These are phyloP conservation scores for Morpho achilles DNA, from an alignment of 2,888 invertebrate genomes.

Conservation along the genomic window DNA sequence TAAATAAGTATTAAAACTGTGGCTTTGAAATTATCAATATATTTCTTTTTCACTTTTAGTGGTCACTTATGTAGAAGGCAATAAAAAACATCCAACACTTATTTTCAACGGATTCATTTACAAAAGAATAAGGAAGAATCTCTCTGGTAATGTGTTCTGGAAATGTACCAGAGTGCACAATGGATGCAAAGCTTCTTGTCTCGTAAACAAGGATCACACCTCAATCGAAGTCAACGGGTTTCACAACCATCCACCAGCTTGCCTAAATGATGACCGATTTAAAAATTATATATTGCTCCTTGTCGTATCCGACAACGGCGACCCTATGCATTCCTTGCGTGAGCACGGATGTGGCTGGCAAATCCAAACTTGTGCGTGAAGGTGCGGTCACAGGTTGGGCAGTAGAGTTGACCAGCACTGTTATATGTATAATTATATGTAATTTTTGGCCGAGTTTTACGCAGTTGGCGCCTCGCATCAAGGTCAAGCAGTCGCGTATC, in stretches of 20 bases:
- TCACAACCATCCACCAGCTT: constrained; percentile 2
- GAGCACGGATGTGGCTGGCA: no score
- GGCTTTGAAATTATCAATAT: neutral
- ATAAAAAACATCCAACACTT: constrained; percentile 3
- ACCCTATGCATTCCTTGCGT: no score
- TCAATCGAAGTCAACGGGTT: neutral
- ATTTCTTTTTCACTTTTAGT: neutral
- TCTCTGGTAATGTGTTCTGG: constrained; percentile 12
- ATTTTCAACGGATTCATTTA: constrained; percentile 3
- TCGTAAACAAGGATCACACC: constrained; percentile 2
- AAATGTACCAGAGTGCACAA: constrained; percentile 6
- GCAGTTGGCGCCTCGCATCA: no score
- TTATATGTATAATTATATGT: no score
- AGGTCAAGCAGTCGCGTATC: no score
- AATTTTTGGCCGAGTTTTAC: no score
- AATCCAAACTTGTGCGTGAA: no score
- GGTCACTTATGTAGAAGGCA: constrained; percentile 1
- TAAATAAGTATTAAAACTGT: no score
- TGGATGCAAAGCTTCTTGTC: constrained; percentile 9
- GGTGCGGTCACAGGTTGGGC: no score
- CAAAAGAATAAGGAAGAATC: constrained; percentile 4
- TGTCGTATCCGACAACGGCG: no score
- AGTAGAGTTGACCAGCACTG: no score
- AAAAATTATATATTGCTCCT: no score
- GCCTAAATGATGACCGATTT: constrained; percentile 4